phyloP scores from a whole-genome alignment of 2,113 vertebrate genomes.

The Psephotus haematonotus region DNA sequence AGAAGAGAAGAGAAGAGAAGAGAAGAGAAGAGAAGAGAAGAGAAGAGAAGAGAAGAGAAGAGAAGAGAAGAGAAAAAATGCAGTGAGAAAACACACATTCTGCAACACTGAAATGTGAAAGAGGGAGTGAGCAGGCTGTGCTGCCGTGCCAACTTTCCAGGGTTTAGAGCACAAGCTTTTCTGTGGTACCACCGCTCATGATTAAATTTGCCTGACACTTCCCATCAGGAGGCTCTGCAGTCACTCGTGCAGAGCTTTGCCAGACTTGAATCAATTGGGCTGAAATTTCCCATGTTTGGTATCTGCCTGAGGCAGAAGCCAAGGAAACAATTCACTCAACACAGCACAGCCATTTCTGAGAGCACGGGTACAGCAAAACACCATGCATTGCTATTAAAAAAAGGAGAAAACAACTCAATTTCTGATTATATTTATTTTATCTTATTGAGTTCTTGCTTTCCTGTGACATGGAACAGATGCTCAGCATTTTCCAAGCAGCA shows the following conservation, averaged over 20 bases:
- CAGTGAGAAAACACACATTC: background rate
- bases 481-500: background rate
- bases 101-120: background rate
- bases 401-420: background rate
- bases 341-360: background rate
- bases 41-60: too few relatives aligned
- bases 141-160: background rate
- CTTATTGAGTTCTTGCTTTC: background rate
- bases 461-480: background rate
- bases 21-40: too few relatives aligned
- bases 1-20: too few relatives aligned
- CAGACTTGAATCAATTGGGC: slow-evolving; percentile 1
- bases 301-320: slow-evolving; percentile 40
- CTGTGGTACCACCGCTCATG: background rate
- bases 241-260: background rate
- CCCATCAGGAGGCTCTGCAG: slow-evolving; percentile 6
- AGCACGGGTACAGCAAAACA: background rate
- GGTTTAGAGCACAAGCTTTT: background rate
- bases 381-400: background rate
- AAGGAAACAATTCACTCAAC: background rate
- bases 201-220: background rate
- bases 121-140: accelerated
- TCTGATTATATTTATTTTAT: slow-evolving; percentile 4
- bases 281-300: slow-evolving; percentile 45
- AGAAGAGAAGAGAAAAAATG: background rate